Percentiles rank a stretch among this genome's conserved stretches.
These are phyloP conservation scores for Colinus virginianus DNA, from an alignment of 2,113 vertebrate species.

Conservation along the genomic window DNA sequence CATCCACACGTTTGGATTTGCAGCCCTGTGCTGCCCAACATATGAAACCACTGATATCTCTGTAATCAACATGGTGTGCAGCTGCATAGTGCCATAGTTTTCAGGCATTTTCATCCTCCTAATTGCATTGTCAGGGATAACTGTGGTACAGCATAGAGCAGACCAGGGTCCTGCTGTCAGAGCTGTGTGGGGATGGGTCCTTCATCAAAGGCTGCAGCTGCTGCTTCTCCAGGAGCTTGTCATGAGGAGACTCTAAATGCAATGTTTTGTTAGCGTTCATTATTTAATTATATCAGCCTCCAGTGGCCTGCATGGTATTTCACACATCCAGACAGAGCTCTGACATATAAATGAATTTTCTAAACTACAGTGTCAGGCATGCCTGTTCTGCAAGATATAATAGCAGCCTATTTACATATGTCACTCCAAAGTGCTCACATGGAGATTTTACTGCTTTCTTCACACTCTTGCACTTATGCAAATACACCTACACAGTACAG, in stretches of 20 bases:
- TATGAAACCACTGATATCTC: rapidly evolving
- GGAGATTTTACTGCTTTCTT: slow-evolving; percentile 69
- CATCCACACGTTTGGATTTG: neutral
- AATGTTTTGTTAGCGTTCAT: neutral
- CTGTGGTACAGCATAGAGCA: rapidly evolving
- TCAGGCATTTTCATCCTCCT: neutral
- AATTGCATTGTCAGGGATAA: neutral
- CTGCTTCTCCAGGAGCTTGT: neutral
- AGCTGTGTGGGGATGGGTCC: neutral
- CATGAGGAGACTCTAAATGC: neutral
- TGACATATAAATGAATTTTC: slow-evolving; percentile 36
- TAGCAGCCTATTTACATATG: slow-evolving; percentile 36
- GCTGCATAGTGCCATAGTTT: neutral
- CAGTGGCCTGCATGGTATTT: neutral
- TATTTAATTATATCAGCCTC: neutral
- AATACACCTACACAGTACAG: slow-evolving; percentile 32
- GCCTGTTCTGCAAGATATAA: neutral
- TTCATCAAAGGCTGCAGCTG: neutral
- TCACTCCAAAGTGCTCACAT: slow-evolving; percentile 11
- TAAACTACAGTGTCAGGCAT: neutral
- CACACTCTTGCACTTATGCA: slow-evolving; percentile 58
- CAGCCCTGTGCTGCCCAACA: rapidly evolving
- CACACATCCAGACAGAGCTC: neutral
- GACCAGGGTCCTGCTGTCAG: rapidly evolving
- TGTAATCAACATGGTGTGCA: rapidly evolving